Evolutionary conservation across 2,113 vertebrate species (phyloP).

Genomic region (Phocoena phocoena): DNA sequence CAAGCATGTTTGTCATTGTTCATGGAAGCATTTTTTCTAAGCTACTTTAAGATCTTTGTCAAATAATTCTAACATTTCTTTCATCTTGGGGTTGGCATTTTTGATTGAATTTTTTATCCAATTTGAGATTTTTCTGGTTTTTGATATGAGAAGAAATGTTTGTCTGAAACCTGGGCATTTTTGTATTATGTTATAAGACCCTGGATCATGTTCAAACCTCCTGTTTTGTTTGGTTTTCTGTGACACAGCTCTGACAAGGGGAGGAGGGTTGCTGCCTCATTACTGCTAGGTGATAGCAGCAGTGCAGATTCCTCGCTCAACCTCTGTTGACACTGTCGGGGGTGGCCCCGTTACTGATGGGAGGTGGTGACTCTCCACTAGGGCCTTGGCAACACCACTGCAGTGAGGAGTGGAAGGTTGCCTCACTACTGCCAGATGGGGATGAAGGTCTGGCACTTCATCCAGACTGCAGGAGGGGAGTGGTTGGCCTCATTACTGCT

Average conservation of each 20-base stretch:
- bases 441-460: no score
- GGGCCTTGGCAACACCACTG: not conserved
- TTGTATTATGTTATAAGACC: not conserved
- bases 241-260: not conserved
- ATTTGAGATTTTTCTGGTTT: slow-evolving; percentile 14
- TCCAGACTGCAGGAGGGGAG: not conserved
- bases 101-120: not conserved
- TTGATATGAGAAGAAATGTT: not conserved
- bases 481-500: not conserved
- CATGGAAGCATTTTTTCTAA: not conserved
- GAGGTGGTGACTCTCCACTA: not conserved
- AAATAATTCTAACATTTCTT: not conserved
- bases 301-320: not conserved
- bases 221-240: slow-evolving; percentile 5
- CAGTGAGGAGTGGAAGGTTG: not conserved
- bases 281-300: not conserved
- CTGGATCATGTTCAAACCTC: not conserved
- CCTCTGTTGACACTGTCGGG: not conserved
- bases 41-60: not conserved
- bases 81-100: not conserved
- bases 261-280: not conserved
- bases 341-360: not conserved
- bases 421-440: not conserved
- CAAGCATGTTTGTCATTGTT: not conserved
- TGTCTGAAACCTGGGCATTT: not conserved